Percentiles rank a stretch among this genome's conserved stretches.
phyloP scores from a whole-genome alignment of 2,888 invertebrate species.

The Frankliniella intonsa region DNA sequence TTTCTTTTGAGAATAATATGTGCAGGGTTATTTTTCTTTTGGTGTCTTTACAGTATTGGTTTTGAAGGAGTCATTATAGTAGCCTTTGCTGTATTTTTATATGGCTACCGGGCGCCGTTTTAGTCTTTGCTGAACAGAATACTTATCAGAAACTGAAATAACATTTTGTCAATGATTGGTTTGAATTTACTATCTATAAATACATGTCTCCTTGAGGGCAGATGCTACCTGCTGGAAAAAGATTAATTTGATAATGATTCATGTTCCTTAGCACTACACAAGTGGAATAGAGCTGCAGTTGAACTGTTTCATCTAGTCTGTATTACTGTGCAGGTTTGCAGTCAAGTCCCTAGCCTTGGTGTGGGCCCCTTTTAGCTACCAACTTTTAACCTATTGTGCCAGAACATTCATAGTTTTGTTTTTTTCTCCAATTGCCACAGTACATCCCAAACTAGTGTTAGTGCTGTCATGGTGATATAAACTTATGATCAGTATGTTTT shows the following conservation, averaged over 20 bases:
- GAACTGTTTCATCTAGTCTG: slow-evolving; percentile 13
- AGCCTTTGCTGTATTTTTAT: not conserved
- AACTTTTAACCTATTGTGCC: not conserved
- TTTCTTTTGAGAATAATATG: not conserved
- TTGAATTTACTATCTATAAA: not conserved
- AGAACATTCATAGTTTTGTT: not conserved
- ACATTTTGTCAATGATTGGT: not conserved
- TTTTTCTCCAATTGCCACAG: not conserved
- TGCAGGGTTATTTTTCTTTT: not conserved
- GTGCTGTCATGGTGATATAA: too few species aligned
- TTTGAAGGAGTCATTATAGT: not conserved
- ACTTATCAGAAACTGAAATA: not conserved
- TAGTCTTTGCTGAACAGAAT: not conserved
- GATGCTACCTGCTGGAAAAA: too few species aligned
- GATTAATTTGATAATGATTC: too few species aligned
- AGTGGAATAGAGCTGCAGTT: not conserved
- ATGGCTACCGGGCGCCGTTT: not conserved
- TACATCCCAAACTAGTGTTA: not conserved
- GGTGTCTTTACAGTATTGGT: not conserved
- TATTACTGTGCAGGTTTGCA: not conserved
- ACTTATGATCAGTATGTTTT: too few species aligned
- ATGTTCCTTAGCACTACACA: too few species aligned
- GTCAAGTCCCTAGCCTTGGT: not conserved
- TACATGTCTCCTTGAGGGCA: not conserved
- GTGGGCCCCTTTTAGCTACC: not conserved